phyloP scores from a whole-genome alignment of 2,888 invertebrate genomes.

The Eurytoma adleriae region DNA sequence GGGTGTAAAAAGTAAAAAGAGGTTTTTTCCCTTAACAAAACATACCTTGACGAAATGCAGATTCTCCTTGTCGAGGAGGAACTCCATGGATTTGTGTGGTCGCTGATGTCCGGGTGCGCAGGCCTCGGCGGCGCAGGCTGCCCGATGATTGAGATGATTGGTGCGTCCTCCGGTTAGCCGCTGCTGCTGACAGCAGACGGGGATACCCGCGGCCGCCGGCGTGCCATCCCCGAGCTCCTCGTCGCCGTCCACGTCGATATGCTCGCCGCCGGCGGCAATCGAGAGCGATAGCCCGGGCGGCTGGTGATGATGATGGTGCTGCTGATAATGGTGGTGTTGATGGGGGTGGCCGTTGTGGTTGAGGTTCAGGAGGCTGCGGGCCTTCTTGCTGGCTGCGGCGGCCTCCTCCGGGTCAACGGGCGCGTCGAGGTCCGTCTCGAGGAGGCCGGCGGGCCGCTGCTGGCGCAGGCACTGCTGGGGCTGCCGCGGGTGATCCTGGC shows the following conservation, averaged over 20 bases:
- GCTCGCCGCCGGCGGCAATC: slow-evolving; percentile 19
- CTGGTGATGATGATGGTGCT: slow-evolving; percentile 14
- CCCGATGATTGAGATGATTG: slow-evolving; percentile 77
- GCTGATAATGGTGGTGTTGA: slow-evolving; percentile 44
- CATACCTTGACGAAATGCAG: slow-evolving; percentile 91
- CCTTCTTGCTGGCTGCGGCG: slow-evolving; percentile 77
- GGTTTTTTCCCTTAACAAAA: not conserved
- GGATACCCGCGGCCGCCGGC: slow-evolving; percentile 14
- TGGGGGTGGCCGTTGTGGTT: slow-evolving; percentile 59
- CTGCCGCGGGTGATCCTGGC: slow-evolving; percentile 76
- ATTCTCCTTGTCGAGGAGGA: slow-evolving; percentile 94
- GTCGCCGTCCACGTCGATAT: slow-evolving; percentile 50
- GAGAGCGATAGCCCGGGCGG: slow-evolving; percentile 68
- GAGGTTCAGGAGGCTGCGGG: slow-evolving; percentile 83
- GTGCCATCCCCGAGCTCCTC: slow-evolving; percentile 66
- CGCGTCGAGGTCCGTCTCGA: slow-evolving; percentile 93
- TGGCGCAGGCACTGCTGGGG: slow-evolving; percentile 47
- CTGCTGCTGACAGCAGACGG: slow-evolving; percentile 5
- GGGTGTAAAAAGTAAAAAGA: not conserved
- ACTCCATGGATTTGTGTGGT: slow-evolving; percentile 96
- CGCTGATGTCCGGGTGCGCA: slow-evolving; percentile 65
- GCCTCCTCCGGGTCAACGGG: slow-evolving; percentile 67
- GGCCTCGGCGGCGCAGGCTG: slow-evolving; percentile 48
- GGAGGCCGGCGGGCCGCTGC: slow-evolving; percentile 84
- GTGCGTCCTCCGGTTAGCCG: slow-evolving; percentile 80